Evolutionary conservation across 2,797 vertebrate genomes (phyloP).

Genomic region (Pristis pectinata): DNA sequence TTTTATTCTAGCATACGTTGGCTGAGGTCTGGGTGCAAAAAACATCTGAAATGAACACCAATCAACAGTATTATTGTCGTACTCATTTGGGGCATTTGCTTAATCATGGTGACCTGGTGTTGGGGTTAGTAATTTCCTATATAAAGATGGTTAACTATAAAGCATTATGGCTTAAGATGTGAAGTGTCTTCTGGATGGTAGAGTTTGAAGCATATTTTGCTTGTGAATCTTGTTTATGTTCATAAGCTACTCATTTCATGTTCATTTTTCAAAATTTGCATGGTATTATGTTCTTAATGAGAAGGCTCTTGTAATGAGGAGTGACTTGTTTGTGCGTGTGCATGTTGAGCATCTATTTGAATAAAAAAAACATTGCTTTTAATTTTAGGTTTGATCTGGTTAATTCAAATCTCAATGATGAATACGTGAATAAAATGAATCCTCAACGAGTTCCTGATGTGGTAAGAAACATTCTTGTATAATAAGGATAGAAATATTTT

Average conservation of each 20-base stretch:
- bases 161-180: not conserved
- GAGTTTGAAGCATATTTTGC: not conserved
- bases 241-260: not conserved
- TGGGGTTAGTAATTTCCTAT: constrained; percentile 63
- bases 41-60: constrained; percentile 84
- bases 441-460: constrained; percentile 82
- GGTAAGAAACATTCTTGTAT: constrained; percentile 59
- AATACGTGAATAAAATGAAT: constrained; percentile 90
- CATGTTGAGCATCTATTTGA: not conserved
- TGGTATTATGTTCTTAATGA: not conserved
- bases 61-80: constrained; percentile 87
- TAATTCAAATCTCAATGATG: constrained; percentile 91
- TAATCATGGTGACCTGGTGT: constrained; percentile 88
- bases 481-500: not conserved
- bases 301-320: not conserved
- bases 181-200: not conserved
- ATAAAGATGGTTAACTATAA: not conserved
- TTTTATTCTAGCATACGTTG: constrained; percentile 71
- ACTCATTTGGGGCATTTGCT: constrained; percentile 92
- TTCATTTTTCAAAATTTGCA: not conserved
- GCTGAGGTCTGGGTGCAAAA: constrained; percentile 95
- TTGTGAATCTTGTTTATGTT: not conserved
- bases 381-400: constrained; percentile 81
- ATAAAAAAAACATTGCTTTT: not conserved
- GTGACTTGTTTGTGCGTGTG: not conserved